Evolutionary conservation across 35 echinoderm and acorn worm genomes (phyloP).

Genomic region (Lytechinus variegatus): DNA sequence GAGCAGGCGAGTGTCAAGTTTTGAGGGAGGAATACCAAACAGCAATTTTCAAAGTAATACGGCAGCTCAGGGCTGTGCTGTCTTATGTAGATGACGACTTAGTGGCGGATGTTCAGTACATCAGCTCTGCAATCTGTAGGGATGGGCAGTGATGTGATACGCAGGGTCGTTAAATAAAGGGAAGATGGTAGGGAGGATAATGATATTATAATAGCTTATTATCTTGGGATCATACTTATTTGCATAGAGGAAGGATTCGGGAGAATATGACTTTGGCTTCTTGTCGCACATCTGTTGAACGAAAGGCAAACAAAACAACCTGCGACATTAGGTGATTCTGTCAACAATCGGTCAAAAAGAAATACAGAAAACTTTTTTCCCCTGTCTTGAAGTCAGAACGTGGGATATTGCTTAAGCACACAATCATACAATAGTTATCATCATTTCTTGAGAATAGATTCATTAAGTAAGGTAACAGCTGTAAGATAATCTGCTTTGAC

Average conservation of each 20-base stretch:
- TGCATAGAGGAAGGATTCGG: neutral
- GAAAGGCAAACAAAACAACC: neutral
- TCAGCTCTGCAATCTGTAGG: neutral
- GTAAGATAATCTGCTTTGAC: neutral
- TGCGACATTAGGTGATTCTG: neutral
- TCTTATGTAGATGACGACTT: slow-evolving; percentile 25
- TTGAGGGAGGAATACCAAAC: slow-evolving; percentile 10
- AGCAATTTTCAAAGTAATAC: neutral
- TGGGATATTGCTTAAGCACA: neutral
- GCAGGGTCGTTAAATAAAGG: neutral
- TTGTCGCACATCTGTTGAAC: slow-evolving; percentile 17
- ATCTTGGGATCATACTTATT: slow-evolving; percentile 25
- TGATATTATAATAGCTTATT: slow-evolving; percentile 46
- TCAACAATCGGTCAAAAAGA: neutral
- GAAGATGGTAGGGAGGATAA: slow-evolving; percentile 7
- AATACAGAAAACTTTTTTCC: neutral
- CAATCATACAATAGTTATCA: neutral
- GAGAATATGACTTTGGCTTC: neutral
- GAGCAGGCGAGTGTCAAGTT: neutral
- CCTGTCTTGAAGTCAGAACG: neutral
- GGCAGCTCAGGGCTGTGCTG: neutral
- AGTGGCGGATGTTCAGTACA: neutral
- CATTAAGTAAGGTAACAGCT: neutral
- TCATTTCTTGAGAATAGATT: neutral
- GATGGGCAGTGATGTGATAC: neutral